A percentile compares a stretch with the other conserved stretches of the same genome.
These are phyloP conservation scores for Serinus canaria DNA, from an alignment of 2,113 vertebrate species.

Conservation along the genomic window DNA sequence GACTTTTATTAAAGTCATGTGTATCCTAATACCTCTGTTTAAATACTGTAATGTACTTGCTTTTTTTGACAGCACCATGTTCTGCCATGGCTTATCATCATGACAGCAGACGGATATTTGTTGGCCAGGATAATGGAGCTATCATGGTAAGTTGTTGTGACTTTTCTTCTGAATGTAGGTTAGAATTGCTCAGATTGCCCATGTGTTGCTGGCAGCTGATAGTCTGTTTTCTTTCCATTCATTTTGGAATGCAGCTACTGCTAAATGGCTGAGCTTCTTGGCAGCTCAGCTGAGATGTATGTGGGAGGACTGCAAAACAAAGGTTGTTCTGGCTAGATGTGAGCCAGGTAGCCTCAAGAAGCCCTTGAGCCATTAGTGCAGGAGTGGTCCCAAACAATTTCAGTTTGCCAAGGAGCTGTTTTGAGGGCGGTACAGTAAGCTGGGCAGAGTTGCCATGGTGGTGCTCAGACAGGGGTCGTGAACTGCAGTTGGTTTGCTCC, in stretches of 20 bases:
- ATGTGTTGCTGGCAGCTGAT: neutral
- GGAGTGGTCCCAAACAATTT: neutral
- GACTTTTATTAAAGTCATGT: neutral
- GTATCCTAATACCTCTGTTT: neutral
- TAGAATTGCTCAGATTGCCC: neutral
- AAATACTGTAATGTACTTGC: neutral
- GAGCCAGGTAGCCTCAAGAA: neutral
- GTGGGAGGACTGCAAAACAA: neutral
- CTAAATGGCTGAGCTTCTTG: neutral
- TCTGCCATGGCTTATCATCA: slow-evolving; percentile 94
- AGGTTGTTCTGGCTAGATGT: neutral
- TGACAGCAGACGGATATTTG: slow-evolving; percentile 92
- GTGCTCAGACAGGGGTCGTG: neutral
- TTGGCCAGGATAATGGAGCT: slow-evolving; percentile 95
- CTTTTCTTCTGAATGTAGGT: neutral
- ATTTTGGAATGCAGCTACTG: neutral
- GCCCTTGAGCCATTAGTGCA: neutral
- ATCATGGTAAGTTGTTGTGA: slow-evolving; percentile 84
- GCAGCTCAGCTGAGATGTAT: neutral
- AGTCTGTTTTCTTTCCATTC: neutral
- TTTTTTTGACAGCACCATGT: slow-evolving; percentile 82
- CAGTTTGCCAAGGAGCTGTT: neutral
- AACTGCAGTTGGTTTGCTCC: neutral
- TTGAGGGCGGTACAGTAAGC: neutral
- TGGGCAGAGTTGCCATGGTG: neutral